Percentiles rank a stretch among this genome's conserved stretches.
These are phyloP conservation scores for Tokudaia muenninki DNA, from an alignment of 2,797 vertebrate genomes.

Conservation along the genomic window DNA sequence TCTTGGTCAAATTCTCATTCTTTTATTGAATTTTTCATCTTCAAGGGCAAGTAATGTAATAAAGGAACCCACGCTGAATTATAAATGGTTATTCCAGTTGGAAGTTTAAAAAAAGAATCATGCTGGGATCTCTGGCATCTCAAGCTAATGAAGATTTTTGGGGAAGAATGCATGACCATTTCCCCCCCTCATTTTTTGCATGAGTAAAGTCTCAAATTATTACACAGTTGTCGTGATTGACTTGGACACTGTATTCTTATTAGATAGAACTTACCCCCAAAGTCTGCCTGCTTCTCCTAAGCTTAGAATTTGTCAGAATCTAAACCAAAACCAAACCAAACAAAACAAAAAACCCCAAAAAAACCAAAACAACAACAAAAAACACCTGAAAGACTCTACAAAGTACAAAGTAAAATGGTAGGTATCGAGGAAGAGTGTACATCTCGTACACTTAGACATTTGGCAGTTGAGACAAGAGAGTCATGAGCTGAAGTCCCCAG, in stretches of 20 bases:
- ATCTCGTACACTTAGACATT: not conserved
- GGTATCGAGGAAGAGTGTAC: not conserved
- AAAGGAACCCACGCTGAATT: not conserved
- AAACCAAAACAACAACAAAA: not conserved
- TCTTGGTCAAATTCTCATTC: slow-evolving; percentile 16
- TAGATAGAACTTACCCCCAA: not conserved
- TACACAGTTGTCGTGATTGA: not conserved
- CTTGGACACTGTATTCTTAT: not conserved
- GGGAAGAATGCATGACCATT: not conserved
- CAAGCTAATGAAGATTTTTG: not conserved
- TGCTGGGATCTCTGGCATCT: not conserved
- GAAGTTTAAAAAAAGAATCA: not conserved
- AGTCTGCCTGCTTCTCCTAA: not conserved
- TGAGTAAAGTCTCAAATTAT: slow-evolving; percentile 7
- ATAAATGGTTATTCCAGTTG: not conserved
- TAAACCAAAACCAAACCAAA: no score
- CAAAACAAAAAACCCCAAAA: no score
- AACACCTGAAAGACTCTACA: not conserved
- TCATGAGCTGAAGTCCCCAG: not conserved
- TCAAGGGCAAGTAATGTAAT: slow-evolving; percentile 52
- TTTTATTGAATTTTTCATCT: slow-evolving; percentile 42
- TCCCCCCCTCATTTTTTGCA: not conserved
- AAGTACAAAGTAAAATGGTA: not conserved
- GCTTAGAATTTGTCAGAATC: slow-evolving; percentile 39
- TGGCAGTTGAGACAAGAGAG: not conserved